phyloP scores from a whole-genome alignment of 2,113 vertebrate species.

The Excalfactoria chinensis region DNA sequence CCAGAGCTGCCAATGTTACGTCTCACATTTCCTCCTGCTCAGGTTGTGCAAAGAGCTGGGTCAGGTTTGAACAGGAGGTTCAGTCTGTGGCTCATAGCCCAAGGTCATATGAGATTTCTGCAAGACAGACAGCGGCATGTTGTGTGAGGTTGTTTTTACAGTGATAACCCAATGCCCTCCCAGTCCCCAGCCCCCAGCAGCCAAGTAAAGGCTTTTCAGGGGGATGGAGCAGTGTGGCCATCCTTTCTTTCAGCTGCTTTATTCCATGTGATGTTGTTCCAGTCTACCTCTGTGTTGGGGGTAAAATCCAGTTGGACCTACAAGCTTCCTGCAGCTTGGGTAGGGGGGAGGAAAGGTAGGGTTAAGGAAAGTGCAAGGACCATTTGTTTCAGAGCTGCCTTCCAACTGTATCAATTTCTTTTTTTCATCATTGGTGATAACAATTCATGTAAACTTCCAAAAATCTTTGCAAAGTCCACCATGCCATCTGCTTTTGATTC shows the following conservation, averaged over 20 bases:
- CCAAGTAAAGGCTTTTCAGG: not conserved
- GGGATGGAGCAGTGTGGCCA: not conserved
- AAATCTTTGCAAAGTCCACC: not conserved
- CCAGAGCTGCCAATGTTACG: constrained; percentile 66
- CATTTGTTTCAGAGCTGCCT: not conserved
- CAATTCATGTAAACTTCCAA: not conserved
- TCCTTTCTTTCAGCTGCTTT: not conserved
- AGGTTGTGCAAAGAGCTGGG: constrained; percentile 18
- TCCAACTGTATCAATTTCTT: not conserved
- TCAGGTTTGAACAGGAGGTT: constrained; percentile 74
- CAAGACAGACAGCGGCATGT: constrained; percentile 4
- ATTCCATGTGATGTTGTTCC: not conserved
- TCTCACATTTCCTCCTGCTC: constrained; percentile 72
- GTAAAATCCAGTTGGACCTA: not conserved
- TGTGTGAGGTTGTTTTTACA: not conserved
- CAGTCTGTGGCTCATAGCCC: constrained; percentile 60
- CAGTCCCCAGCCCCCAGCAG: not conserved
- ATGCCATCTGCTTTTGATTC: not conserved
- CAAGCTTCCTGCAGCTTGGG: not conserved
- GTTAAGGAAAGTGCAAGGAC: not conserved
- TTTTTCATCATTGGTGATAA: not conserved
- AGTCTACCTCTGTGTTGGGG: not conserved
- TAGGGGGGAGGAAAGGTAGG: not conserved
- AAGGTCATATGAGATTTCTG: constrained; percentile 60
- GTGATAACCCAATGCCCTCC: not conserved